Percentiles rank a stretch among this genome's conserved stretches.
Evolutionary conservation across 2,113 vertebrate genomes (phyloP).

Genomic region (Prunella fulvescens): DNA sequence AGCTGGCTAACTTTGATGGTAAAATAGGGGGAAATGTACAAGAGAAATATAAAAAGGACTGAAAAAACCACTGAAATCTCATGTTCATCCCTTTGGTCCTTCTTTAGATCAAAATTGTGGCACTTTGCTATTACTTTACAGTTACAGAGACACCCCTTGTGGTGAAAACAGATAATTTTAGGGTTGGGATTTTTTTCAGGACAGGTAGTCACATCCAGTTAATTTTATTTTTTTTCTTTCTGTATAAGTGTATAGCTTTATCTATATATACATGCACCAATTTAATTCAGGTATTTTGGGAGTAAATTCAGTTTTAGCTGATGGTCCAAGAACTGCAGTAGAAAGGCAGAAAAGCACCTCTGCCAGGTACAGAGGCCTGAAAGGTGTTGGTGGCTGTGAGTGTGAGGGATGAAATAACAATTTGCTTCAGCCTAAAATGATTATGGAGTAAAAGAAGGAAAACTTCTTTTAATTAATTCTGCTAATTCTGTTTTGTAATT

Average conservation of each 20-base stretch:
- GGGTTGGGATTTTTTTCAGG: accelerated
- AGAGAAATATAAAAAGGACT: not conserved
- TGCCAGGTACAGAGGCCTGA: not conserved
- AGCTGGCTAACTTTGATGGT: not conserved
- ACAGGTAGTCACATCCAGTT: not conserved
- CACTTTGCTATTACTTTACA: not conserved
- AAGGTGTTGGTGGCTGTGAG: not conserved
- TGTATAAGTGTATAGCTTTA: accelerated
- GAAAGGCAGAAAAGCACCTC: not conserved
- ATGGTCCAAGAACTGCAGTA: not conserved
- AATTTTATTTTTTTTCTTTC: not conserved
- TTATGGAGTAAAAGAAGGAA: not conserved
- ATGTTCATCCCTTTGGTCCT: accelerated
- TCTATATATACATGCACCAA: no score
- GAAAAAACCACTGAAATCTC: not conserved
- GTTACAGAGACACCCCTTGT: not conserved
- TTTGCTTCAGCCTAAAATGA: not conserved
- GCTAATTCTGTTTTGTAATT: not conserved
- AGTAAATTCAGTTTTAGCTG: not conserved
- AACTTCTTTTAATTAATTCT: no score
- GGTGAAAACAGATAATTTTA: not conserved
- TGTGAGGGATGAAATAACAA: not conserved
- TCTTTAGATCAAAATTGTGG: not conserved
- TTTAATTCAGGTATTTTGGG: not conserved
- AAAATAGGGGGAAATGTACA: not conserved